phyloP scores from a whole-genome alignment of 2,888 invertebrate species.

The Sarcophaga caerulescens region DNA sequence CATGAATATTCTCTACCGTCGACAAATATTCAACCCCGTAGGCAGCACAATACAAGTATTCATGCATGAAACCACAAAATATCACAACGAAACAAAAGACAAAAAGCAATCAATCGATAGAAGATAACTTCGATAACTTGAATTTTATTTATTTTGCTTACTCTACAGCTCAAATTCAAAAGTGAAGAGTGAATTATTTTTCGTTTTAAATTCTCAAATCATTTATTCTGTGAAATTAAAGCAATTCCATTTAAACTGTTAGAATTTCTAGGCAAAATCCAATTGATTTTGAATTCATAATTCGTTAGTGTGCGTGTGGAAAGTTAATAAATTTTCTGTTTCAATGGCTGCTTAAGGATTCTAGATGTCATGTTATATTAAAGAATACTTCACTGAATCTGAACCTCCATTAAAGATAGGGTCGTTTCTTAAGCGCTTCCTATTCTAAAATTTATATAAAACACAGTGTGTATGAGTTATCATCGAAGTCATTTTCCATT shows the following conservation, averaged over 20 bases:
- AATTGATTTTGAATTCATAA: neutral
- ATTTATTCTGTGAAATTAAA: too few species aligned
- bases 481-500: too few species aligned
- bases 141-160: too few species aligned
- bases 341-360: conserved; percentile 2
- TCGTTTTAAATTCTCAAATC: too few species aligned
- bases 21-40: neutral
- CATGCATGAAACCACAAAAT: conserved; percentile 11
- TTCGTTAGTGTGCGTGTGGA: neutral
- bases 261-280: neutral
- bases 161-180: too few species aligned
- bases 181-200: too few species aligned
- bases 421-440: too few species aligned
- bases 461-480: too few species aligned
- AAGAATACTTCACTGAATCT: conserved; percentile 12
- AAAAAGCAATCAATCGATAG: neutral
- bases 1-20: conserved; percentile 1
- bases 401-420: neutral
- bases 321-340: neutral
- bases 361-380: conserved; percentile 47
- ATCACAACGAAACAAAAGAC: conserved; percentile 5
- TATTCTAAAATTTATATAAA: too few species aligned
- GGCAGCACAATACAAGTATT: conserved; percentile 5
- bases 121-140: neutral
- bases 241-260: neutral